A percentile compares a stretch with the other conserved stretches of the same genome.
These are phyloP conservation scores for Diabrotica virgifera DNA, from an alignment of 1,140 invertebrate species.

Conservation along the genomic window DNA sequence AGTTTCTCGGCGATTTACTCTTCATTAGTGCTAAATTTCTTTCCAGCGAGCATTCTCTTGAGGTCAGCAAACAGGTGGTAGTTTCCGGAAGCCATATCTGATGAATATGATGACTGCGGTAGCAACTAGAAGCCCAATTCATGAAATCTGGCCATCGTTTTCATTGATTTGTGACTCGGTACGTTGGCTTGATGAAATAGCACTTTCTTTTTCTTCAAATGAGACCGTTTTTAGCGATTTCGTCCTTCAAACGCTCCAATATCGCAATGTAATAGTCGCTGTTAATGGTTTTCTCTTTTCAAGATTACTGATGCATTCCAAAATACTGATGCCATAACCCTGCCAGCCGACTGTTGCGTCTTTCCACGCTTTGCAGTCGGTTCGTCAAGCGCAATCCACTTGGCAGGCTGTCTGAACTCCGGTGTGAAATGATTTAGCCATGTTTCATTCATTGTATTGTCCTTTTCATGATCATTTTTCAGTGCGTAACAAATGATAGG, in stretches of 20 bases:
- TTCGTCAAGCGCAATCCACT: neutral
- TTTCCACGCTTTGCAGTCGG: neutral
- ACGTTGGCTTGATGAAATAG: neutral
- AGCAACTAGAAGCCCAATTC: slow-evolving; percentile 8
- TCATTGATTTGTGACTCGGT: neutral
- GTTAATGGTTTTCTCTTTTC: neutral
- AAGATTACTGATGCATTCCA: slow-evolving; percentile 2
- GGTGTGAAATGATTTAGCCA: too few relatives aligned
- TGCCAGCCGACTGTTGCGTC: neutral
- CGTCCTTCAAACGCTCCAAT: slow-evolving; percentile 1
- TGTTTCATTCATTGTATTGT: too few relatives aligned
- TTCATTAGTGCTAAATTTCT: too few relatives aligned
- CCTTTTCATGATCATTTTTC: too few relatives aligned
- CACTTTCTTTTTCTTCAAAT: neutral
- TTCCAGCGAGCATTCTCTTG: neutral
- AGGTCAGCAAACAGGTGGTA: slow-evolving; percentile 1
- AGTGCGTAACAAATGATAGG: too few relatives aligned
- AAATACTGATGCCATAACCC: too few relatives aligned
- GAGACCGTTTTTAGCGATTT: too few relatives aligned
- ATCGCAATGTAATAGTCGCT: neutral
- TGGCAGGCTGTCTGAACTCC: neutral
- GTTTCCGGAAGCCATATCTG: too few relatives aligned
- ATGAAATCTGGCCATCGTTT: neutral
- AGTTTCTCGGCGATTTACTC: too few relatives aligned
- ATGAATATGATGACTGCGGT: neutral